Evolutionary conservation across 1,140 invertebrate genomes (phyloP), one percentile per base, ranked within the genome.

Genomic region (Zaprionus africanus): DNA sequence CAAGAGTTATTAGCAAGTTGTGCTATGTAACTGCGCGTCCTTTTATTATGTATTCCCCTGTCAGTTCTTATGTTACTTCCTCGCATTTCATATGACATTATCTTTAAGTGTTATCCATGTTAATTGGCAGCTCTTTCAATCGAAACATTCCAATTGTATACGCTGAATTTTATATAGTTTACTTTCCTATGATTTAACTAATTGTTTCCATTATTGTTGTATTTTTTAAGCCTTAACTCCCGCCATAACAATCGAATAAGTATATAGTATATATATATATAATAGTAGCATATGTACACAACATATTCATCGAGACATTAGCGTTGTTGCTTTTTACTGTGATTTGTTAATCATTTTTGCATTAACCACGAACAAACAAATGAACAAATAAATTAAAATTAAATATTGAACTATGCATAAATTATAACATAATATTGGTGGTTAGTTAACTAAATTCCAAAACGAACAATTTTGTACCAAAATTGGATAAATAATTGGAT

Each of bases 321-420:
- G 78, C 84, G 78, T 81, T 84, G 81, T 88, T 87, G 84, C 85
- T 88, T 87, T 86, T 88, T 76, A 88, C 84, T 87, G 84, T 87
- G 84, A 87, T 87, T 87, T 87, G 84, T 87, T 87, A 81, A 81
- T 84, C 76, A 76, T 79, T 87, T 86, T 78, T 79, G 84, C 78
- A 68, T 81, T 69, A 76, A 79, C 79, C 79, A 86, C 74, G 69
- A 77, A 74, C 12, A 34, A 67, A 79, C 51, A 56, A n/a, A n/a
- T 51, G 38, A 78, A 46, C 75, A 67, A 75, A 54, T 46, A 41
- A 63, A 63, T 41, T 67, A 58, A 59, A 24, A n/a, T 46, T 46
- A 34, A 67, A 79, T 53, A 51, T 43, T 22, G 28, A 78, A 41
- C 69, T 63, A 75, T 46, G 41, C 41, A 60, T 71, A 51, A 51